These are phyloP conservation scores for Grapholita molesta DNA, from an alignment of 1,140 invertebrate species.

Conservation along the genomic window DNA sequence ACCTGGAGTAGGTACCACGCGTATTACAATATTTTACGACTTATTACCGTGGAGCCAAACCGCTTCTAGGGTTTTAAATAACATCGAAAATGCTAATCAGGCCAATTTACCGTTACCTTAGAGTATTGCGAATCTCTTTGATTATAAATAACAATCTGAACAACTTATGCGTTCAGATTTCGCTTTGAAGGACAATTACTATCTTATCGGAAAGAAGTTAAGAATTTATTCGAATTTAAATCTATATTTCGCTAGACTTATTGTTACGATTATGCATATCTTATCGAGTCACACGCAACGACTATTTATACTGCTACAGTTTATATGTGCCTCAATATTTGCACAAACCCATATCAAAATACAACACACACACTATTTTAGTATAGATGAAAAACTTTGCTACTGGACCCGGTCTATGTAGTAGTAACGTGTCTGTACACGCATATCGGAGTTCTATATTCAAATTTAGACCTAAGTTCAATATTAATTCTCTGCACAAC, in stretches of 20 bases:
- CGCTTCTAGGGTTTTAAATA: background rate
- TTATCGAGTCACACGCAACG: background rate
- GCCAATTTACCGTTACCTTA: background rate
- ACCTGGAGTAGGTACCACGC: background rate
- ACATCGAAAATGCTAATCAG: slow-evolving; percentile 7
- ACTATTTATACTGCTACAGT: no score
- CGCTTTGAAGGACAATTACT: background rate
- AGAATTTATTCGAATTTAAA: no score
- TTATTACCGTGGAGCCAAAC: background rate
- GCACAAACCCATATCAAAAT: background rate
- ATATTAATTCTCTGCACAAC: no score
- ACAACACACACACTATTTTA: no score
- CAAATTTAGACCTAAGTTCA: no score
- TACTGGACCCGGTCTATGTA: no score
- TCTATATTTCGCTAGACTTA: no score
- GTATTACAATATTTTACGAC: slow-evolving; percentile 10
- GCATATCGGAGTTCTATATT: no score
- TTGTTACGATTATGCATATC: background rate
- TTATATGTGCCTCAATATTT: background rate
- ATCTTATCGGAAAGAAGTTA: background rate
- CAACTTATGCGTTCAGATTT: background rate
- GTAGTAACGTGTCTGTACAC: no score
- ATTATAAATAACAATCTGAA: background rate
- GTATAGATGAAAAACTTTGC: no score
- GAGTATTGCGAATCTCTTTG: background rate